These are phyloP conservation scores for Lethocerus indicus DNA, from an alignment of 1,140 invertebrate species.

Conservation along the genomic window DNA sequence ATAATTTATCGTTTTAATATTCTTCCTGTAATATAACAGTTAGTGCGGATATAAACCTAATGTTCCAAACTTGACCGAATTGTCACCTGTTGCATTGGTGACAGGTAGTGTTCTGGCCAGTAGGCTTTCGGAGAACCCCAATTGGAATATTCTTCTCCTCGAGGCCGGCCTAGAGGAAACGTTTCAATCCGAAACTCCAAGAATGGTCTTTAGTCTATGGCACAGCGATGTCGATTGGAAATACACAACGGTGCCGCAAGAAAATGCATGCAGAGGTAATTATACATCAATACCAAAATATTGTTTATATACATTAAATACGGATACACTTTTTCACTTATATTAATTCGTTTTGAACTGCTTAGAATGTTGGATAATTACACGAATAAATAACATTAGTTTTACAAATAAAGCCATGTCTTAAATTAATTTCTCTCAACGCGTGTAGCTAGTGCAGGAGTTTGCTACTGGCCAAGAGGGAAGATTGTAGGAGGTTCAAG, in stretches of 20 bases:
- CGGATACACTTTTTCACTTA: no score
- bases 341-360: neutral
- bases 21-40: no score
- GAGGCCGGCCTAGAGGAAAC: conserved; percentile 27
- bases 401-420: neutral
- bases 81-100: no score
- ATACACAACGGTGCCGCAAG: conserved; percentile 23
- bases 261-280: conserved; percentile 6
- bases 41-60: no score
- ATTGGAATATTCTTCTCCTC: conserved; percentile 22
- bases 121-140: conserved; percentile 3
- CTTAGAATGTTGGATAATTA: no score
- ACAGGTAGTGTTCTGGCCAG: conserved; percentile 9
- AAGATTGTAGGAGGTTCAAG: conserved; percentile 47
- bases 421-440: no score
- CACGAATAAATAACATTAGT: no score
- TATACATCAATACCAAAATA: no score
- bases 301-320: no score
- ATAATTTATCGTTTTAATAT: no score
- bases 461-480: conserved; percentile 32
- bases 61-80: no score
- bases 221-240: conserved; percentile 23
- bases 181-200: conserved; percentile 15
- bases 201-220: conserved; percentile 17
- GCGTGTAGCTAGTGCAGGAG: no score